A percentile compares a stretch with the other conserved stretches of the same genome.
Evolutionary conservation across 2,888 invertebrate genomes (phyloP).

Genomic region (Melikaiella ostensackeni): DNA sequence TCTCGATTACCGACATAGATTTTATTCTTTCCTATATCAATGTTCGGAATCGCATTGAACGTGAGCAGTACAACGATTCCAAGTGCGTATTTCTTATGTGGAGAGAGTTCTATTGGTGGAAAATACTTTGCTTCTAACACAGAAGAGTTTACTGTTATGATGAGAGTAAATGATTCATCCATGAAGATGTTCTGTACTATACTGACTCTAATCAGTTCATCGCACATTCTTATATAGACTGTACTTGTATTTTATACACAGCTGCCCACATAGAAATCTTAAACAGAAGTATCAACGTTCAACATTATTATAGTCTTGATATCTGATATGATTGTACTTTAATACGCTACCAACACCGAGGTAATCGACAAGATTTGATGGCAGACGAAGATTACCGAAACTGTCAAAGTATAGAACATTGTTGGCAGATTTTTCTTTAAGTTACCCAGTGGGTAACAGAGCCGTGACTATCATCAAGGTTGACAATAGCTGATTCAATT

Average conservation of each 20-base stretch:
- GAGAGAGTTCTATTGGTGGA: slow-evolving; percentile 60
- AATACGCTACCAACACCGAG: too few relatives aligned
- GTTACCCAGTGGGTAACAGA: too few relatives aligned
- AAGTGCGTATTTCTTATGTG: slow-evolving; percentile 56
- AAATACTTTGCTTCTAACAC: slow-evolving; percentile 58
- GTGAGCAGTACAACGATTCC: slow-evolving; percentile 63
- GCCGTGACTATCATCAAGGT: too few relatives aligned
- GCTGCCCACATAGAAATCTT: slow-evolving; percentile 41
- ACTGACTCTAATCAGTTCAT: neutral
- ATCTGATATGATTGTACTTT: slow-evolving; percentile 45
- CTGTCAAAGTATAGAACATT: too few relatives aligned
- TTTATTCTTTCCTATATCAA: slow-evolving; percentile 52
- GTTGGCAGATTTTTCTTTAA: too few relatives aligned
- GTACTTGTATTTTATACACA: neutral
- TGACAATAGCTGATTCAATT: too few relatives aligned
- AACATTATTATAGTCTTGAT: slow-evolving; percentile 44
- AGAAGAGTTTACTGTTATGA: slow-evolving; percentile 58
- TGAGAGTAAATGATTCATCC: slow-evolving; percentile 60
- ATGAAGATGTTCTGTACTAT: slow-evolving; percentile 32
- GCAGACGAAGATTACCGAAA: too few relatives aligned
- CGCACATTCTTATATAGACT: neutral
- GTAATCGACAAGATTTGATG: too few relatives aligned
- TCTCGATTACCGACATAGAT: neutral
- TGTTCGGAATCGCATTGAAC: slow-evolving; percentile 64
- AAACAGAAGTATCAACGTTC: slow-evolving; percentile 45